Evolutionary conservation across 2,888 invertebrate genomes (phyloP).

Genomic region (Oligia strigilis): DNA sequence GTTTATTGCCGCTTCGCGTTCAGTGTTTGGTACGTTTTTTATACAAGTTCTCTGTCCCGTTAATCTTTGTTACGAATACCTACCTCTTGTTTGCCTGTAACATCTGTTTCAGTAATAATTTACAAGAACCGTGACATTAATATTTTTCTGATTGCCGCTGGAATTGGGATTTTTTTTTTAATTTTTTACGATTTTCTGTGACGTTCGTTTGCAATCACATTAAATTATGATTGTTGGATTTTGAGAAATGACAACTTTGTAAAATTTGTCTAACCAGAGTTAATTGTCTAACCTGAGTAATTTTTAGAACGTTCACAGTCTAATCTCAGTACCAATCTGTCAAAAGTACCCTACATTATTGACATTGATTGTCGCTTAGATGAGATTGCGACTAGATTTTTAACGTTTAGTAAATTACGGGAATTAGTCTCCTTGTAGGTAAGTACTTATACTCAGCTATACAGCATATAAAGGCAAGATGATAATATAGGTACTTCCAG

Average conservation of each 20-base stretch:
- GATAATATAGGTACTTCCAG: not conserved
- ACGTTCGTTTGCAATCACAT: constrained; percentile 35
- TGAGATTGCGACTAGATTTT: not conserved
- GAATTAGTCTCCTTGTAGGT: not conserved
- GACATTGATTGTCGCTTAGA: not conserved
- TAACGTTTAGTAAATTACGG: not conserved
- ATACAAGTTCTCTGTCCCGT: constrained; percentile 74
- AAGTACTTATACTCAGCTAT: not conserved
- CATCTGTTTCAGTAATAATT: constrained; percentile 85
- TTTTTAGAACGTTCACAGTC: not conserved
- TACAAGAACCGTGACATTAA: constrained; percentile 78
- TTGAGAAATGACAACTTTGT: not conserved
- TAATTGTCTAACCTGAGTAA: not conserved
- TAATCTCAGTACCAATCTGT: not conserved
- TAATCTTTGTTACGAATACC: constrained; percentile 82
- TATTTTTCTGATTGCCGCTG: constrained; percentile 73
- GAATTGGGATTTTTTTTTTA: constrained; percentile 60
- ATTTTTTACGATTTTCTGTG: constrained; percentile 44
- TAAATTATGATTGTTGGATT: constrained; percentile 7
- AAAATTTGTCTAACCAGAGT: not conserved
- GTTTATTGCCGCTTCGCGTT: constrained; percentile 70
- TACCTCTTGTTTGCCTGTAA: constrained; percentile 79
- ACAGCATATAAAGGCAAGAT: not conserved
- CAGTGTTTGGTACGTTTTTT: constrained; percentile 69
- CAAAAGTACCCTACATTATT: not conserved